phyloP scores from a whole-genome alignment of 2,888 invertebrate genomes.

The Tetropium fuscum region DNA sequence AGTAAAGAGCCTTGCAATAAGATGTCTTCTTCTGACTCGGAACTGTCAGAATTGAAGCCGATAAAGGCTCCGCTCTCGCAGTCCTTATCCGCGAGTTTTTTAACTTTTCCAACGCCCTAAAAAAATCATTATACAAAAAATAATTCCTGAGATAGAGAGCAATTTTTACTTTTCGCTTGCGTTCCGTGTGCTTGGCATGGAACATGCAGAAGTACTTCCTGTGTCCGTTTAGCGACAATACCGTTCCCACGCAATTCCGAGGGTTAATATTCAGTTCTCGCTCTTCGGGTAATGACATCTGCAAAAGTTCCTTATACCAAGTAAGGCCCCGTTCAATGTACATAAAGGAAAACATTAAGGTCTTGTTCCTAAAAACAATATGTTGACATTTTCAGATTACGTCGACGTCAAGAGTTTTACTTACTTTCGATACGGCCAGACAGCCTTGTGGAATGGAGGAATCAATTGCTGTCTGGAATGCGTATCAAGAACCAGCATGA shows the following conservation, averaged over 20 bases:
- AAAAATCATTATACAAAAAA: background rate
- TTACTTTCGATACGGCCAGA: constrained; percentile 96
- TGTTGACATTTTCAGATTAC: background rate
- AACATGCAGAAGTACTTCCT: constrained; percentile 99
- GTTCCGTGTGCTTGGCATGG: constrained; percentile 95
- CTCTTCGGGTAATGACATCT: constrained; percentile 86
- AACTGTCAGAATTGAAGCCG: constrained; percentile 80
- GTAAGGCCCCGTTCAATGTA: constrained; percentile 90
- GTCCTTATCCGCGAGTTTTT: constrained; percentile 63
- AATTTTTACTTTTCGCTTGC: constrained; percentile 73
- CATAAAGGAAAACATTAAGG: constrained; percentile 94
- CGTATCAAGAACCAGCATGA: constrained; percentile 90
- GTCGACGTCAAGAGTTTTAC: constrained; percentile 49
- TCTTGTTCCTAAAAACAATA: constrained; percentile 82
- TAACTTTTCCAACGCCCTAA: constrained; percentile 29
- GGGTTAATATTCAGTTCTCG: constrained; percentile 92
- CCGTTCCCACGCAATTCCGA: constrained; percentile 96
- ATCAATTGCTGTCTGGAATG: constrained; percentile 89
- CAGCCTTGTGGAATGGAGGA: constrained; percentile 91
- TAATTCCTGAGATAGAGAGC: background rate
- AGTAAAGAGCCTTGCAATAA: constrained; percentile 73
- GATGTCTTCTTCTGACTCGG: constrained; percentile 70
- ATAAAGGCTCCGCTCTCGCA: constrained; percentile 89
- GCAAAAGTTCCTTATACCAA: constrained; percentile 94
- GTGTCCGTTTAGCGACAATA: constrained; percentile 95